Evolutionary conservation across 2,113 vertebrate genomes (phyloP), one percentile per base, ranked within the genome.

Genomic region (Mormyrus lacerda): DNA sequence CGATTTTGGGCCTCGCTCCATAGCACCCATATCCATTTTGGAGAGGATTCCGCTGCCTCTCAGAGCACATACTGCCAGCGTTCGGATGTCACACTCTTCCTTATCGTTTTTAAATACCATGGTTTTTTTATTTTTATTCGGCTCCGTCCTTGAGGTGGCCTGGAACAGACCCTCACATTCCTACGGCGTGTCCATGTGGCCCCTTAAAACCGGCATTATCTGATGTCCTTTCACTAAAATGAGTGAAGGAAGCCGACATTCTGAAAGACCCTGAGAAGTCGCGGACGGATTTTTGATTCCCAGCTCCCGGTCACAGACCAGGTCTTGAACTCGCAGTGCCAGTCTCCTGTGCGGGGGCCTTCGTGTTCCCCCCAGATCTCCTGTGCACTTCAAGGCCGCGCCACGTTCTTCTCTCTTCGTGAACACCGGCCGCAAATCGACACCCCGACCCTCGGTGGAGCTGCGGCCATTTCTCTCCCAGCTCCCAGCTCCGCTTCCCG

Each of bases 301-400:
- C 27, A 4, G 31, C 82, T 69, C 50, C 13, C 19, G 19, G 35
- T 48, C 87, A 42, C 87, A 88, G 90, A 85, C 47, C 47, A 24
- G 85, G 39, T 76, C 58, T 47, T 90, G 90, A 90, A 69, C 90
- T 85, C 47, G 45, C 83, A 79, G 83, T 65, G 48, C 69, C 88
- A 39, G 83, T 39, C 47, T 69, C 88, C 50, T 50, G 35, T 10
- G 87, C 76, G 89, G n/a, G 44, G 44, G n/a, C 3, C 84, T 87
- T 87, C 61, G 45, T 58, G 53, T 88, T 86, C 58, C 39, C 87
- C 87, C 21, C 13, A 48, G 85, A 48, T 65, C 31, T 39, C 50
- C 45, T 76, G 9, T 19, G 39, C 11, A 85, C 88, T n/a, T 55
- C 31, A 90, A 88, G 85, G 85, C 89, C 86, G 35, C 58, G 27